Base-by-base conservation (phyloP, 1,140 invertebrate genomes). In the Pygmarrhopalites habei region DNA sequence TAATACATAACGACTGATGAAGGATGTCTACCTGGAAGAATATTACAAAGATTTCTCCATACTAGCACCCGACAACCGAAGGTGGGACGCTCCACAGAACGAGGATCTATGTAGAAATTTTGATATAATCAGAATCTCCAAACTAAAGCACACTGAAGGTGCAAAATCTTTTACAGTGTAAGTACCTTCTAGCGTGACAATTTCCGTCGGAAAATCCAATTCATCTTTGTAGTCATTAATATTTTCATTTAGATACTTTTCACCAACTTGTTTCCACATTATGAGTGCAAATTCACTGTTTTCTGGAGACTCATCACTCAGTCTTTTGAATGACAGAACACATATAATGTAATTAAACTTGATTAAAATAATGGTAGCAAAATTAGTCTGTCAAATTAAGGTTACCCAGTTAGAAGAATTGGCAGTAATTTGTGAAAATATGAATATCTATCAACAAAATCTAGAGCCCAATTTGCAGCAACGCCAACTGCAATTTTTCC, bases 351-450 rank as follows among this genome's bases (percentile, higher is more conserved):
- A n/a, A n/a, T n/a, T n/a, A n/a, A n/a, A n/a, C n/a, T n/a, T n/a
- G n/a, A n/a, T n/a, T n/a, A n/a, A n/a, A n/a, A n/a, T n/a, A n/a
- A n/a, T n/a, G n/a, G n/a, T n/a, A n/a, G n/a, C n/a, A n/a, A n/a
- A n/a, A n/a, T n/a, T n/a, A n/a, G n/a, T n/a, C n/a, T n/a, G n/a
- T n/a, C n/a, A n/a, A n/a, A n/a, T n/a, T n/a, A n/a, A n/a, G n/a
- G 26, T 71, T 76, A 80, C 72, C 84, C 82, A 46, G 87, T 87
- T n/a, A 91, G 72, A 3, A 90, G 76, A 10, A 91, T 71, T 0
- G 89, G 88, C 29, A 91, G 76, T 1, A 91, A 75, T 73, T 83
- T 84, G 67, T 84, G 79, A 75, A 86, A 89, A 74, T 82, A 89
- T 5, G 87, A 88, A 73, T 91, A 91, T 65, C 88, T 77, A 75